A percentile compares a stretch with the other conserved stretches of the same genome.
Conservation (phyloP, 2,888 invertebrate genomes). For the Hylaea fasciaria region DNA sequence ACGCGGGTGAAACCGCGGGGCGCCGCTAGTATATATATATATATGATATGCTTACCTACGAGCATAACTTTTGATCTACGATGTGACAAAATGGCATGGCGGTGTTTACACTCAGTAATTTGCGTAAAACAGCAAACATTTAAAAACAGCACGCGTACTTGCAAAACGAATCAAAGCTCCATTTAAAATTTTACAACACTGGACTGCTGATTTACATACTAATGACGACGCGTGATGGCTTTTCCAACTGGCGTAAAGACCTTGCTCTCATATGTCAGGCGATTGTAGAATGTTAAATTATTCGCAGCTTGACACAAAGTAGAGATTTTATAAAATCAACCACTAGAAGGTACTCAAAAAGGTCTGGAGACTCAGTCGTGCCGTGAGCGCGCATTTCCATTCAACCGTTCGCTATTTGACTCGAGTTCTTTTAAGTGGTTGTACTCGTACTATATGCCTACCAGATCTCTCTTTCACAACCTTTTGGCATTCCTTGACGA, state of each 20-base stretch:
- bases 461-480: constrained; percentile 38
- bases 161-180: background rate
- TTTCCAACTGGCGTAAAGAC: background rate
- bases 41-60: no score
- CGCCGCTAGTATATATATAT: no score
- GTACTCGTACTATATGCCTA: no score
- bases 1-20: no score
- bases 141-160: background rate
- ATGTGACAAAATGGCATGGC: background rate
- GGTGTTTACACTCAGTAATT: background rate
- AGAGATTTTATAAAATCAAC: constrained; percentile 42
- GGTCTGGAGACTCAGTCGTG: constrained; percentile 42
- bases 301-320: constrained; percentile 16
- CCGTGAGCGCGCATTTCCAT: constrained; percentile 51
- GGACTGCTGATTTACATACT: background rate
- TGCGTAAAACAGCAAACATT: background rate
- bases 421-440: constrained; percentile 28
- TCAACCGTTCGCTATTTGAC: constrained; percentile 50
- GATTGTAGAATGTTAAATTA: constrained; percentile 11
- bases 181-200: background rate
- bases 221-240: background rate
- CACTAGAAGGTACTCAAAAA: constrained; percentile 46
- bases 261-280: background rate
- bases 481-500: constrained; percentile 28
- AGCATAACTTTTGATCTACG: background rate